Percentiles rank a stretch among this genome's conserved stretches.
phyloP scores from a whole-genome alignment of 2,113 vertebrate genomes.

The Pardalotus punctatus region DNA sequence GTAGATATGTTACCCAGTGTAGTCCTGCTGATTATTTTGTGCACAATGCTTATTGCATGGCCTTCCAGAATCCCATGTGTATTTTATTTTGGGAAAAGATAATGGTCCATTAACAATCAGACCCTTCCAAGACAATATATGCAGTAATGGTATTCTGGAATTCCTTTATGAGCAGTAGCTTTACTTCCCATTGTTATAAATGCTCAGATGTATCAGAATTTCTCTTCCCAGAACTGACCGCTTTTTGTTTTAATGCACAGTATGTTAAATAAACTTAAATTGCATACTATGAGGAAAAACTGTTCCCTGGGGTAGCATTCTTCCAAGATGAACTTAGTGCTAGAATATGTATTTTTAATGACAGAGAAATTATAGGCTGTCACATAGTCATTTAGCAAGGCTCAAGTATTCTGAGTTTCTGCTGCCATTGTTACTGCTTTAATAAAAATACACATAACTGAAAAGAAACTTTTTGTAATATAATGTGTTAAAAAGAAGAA shows the following conservation, averaged over 20 bases:
- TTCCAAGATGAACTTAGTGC: slow-evolving; percentile 16
- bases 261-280: slow-evolving; percentile 5
- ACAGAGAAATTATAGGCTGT: slow-evolving; percentile 58
- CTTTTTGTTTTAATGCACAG: neutral
- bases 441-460: neutral
- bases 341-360: slow-evolving; percentile 56
- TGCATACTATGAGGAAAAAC: neutral
- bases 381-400: slow-evolving; percentile 29
- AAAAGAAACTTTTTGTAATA: neutral
- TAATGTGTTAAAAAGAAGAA: neutral
- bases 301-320: neutral
- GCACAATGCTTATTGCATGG: neutral
- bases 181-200: neutral
- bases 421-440: neutral
- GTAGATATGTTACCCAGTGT: neutral
- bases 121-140: neutral
- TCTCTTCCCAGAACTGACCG: neutral
- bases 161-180: neutral
- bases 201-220: neutral
- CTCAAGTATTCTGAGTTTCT: slow-evolving; percentile 21
- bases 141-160: neutral
- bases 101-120: neutral
- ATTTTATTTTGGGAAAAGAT: neutral
- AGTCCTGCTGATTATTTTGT: neutral
- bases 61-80: neutral